These are phyloP conservation scores for Phalera bucephala DNA, from an alignment of 2,888 invertebrate genomes.

Conservation along the genomic window DNA sequence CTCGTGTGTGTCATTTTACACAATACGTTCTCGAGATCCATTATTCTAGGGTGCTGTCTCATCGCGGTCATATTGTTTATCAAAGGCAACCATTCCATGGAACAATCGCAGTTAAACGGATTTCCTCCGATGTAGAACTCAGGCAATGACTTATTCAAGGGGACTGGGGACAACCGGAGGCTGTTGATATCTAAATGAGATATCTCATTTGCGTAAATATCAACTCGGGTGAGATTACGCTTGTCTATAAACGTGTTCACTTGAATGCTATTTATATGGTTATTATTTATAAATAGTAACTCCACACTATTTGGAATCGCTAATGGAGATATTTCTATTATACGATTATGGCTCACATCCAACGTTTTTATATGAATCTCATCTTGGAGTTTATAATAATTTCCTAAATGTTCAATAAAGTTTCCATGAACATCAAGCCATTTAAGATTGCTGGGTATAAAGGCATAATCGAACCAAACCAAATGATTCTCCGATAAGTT, in stretches of 20 bases:
- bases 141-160: slow-evolving; percentile 89
- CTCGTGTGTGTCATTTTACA: slow-evolving; percentile 93
- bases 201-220: slow-evolving; percentile 94
- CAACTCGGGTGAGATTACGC: slow-evolving; percentile 91
- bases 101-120: slow-evolving; percentile 97
- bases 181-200: slow-evolving; percentile 92
- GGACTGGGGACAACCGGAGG: slow-evolving; percentile 89
- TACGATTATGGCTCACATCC: slow-evolving; percentile 94
- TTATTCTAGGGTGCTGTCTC: slow-evolving; percentile 92
- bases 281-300: slow-evolving; percentile 93
- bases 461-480: slow-evolving; percentile 96
- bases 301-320: slow-evolving; percentile 95
- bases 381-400: slow-evolving; percentile 93
- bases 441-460: slow-evolving; percentile 93
- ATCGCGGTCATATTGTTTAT: slow-evolving; percentile 93
- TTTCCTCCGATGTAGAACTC: slow-evolving; percentile 97
- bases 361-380: slow-evolving; percentile 91
- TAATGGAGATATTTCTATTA: slow-evolving; percentile 90
- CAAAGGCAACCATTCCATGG: slow-evolving; percentile 96
- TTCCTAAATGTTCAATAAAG: slow-evolving; percentile 92
- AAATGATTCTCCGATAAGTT: slow-evolving; percentile 95
- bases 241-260: slow-evolving; percentile 94
- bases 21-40: slow-evolving; percentile 93
- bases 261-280: slow-evolving; percentile 91
- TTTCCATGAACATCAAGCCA: slow-evolving; percentile 96